Conservation (phyloP, 2,113 vertebrate genomes). For the Ceuthmochares aereus region DNA sequence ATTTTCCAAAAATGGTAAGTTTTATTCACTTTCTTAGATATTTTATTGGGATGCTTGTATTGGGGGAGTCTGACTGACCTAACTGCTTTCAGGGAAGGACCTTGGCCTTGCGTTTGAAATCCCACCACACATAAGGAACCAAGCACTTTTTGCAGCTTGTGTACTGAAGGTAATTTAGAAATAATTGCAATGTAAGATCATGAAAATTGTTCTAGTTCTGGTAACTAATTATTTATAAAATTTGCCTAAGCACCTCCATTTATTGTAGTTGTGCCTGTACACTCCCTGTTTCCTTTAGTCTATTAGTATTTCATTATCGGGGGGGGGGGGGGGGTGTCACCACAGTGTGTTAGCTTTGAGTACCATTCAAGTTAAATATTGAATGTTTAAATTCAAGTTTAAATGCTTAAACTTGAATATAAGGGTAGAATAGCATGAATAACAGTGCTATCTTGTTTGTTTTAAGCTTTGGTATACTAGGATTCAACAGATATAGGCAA, state of each 20-base stretch:
- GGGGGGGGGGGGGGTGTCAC: not conserved
- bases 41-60: not conserved
- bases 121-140: slow-evolving; percentile 85
- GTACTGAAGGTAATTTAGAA: slow-evolving; percentile 89
- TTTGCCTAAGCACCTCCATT: not conserved
- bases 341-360: not conserved
- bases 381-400: not conserved
- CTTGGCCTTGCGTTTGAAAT: slow-evolving; percentile 94
- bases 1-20: slow-evolving; percentile 94
- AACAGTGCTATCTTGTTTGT: not conserved
- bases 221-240: not conserved
- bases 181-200: not conserved
- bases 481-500: not conserved
- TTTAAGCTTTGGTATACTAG: not conserved
- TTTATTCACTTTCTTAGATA: not conserved
- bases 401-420: not conserved
- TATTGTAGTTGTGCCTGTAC: not conserved
- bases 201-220: not conserved
- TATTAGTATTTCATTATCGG: not conserved
- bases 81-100: slow-evolving; percentile 85
- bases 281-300: not conserved
- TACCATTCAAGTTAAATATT: not conserved
- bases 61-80: not conserved
- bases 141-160: slow-evolving; percentile 92
- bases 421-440: not conserved